These are phyloP conservation scores for Ectobius pallidus DNA, from an alignment of 2,888 invertebrate genomes.

Conservation along the genomic window DNA sequence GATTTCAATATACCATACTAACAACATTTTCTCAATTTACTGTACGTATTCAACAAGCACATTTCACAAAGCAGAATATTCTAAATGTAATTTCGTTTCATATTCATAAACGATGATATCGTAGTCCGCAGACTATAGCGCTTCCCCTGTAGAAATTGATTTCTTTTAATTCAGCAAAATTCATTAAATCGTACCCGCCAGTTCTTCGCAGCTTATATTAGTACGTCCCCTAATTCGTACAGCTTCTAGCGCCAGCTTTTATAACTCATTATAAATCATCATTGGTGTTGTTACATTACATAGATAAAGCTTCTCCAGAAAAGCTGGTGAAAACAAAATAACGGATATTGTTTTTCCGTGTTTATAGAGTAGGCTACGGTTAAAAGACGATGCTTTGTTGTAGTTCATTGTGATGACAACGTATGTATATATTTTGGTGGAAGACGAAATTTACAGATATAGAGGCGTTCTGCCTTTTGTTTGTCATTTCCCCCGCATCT, in stretches of 20 bases:
- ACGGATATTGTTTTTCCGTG: slow-evolving; percentile 43
- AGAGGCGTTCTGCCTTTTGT: slow-evolving; percentile 49
- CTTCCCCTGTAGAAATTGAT: too few relatives aligned
- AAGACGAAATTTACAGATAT: slow-evolving; percentile 35
- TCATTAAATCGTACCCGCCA: too few relatives aligned
- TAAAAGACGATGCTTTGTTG: slow-evolving; percentile 12
- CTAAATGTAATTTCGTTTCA: too few relatives aligned
- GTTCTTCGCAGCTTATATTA: too few relatives aligned
- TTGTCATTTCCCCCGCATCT: slow-evolving; percentile 53
- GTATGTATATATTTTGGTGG: slow-evolving; percentile 25
- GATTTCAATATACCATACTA: too few relatives aligned
- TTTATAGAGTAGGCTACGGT: slow-evolving; percentile 18
- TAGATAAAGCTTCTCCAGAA: slow-evolving; percentile 24
- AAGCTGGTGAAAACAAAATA: slow-evolving; percentile 33
- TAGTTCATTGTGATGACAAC: slow-evolving; percentile 8
- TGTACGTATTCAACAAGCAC: too few relatives aligned
- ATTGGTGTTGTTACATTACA: slow-evolving; percentile 1
- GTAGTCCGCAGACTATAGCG: too few relatives aligned
- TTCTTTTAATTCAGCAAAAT: too few relatives aligned
- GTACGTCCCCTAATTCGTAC: too few relatives aligned
- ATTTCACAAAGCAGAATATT: too few relatives aligned
- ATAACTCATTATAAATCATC: slow-evolving; percentile 22
- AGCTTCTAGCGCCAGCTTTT: background rate
- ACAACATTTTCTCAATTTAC: too few relatives aligned
- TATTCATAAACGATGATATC: too few relatives aligned